Percentiles rank a stretch among this genome's conserved stretches.
Evolutionary conservation across 2,113 vertebrate species (phyloP).

Genomic region (Morone chrysops): DNA sequence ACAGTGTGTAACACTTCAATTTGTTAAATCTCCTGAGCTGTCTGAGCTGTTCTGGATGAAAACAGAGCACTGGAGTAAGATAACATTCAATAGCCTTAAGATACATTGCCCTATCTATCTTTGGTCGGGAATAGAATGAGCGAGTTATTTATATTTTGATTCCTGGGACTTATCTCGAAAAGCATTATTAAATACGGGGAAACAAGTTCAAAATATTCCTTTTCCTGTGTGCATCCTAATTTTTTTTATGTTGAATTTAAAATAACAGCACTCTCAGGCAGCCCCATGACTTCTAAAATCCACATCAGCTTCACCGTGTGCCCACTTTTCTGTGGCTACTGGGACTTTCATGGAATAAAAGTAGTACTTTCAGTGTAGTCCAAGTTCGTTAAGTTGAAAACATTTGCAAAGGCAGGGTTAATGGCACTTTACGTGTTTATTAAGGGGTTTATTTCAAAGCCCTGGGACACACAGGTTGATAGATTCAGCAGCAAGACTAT

Average conservation of each 20-base stretch:
- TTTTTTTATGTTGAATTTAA: slow-evolving; percentile 44
- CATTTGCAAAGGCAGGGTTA: slow-evolving; percentile 22
- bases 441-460: slow-evolving; percentile 40
- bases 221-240: slow-evolving; percentile 39
- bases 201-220: slow-evolving; percentile 55
- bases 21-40: slow-evolving; percentile 77
- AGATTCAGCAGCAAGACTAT: slow-evolving; percentile 38
- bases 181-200: slow-evolving; percentile 50
- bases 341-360: slow-evolving; percentile 52
- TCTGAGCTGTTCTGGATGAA: slow-evolving; percentile 71
- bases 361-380: slow-evolving; percentile 49
- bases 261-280: slow-evolving; percentile 48
- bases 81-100: slow-evolving; percentile 69
- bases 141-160: slow-evolving; percentile 63
- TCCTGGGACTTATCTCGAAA: slow-evolving; percentile 58
- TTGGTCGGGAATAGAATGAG: slow-evolving; percentile 52
- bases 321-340: slow-evolving; percentile 49
- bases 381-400: slow-evolving; percentile 55
- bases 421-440: slow-evolving; percentile 40
- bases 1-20: slow-evolving; percentile 80
- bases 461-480: slow-evolving; percentile 34
- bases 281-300: slow-evolving; percentile 47
- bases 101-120: slow-evolving; percentile 57
- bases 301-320: slow-evolving; percentile 50
- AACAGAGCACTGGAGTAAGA: slow-evolving; percentile 63